Evolutionary conservation across 2,113 vertebrate species (phyloP).

Genomic region (Gasterosteus aculeatus): DNA sequence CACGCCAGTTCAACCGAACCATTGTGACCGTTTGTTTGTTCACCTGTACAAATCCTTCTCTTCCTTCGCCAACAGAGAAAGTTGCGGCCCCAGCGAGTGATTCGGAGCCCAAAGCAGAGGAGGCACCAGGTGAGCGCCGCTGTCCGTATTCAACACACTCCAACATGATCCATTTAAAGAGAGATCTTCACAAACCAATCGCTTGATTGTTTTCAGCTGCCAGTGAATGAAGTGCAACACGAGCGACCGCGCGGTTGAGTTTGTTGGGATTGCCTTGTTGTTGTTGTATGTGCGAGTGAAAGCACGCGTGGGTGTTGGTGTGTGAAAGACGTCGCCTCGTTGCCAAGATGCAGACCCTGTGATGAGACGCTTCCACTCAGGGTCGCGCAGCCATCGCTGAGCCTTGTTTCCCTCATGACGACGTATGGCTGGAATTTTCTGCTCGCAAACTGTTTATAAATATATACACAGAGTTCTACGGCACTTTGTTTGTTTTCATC

Average conservation of each 20-base stretch:
- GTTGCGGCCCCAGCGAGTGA: constrained; percentile 37
- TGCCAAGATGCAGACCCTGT: constrained; percentile 77
- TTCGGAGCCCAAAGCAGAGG: constrained; percentile 51
- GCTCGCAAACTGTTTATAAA: constrained; percentile 34
- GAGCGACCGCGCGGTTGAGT: constrained; percentile 22
- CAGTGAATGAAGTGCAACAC: constrained; percentile 49
- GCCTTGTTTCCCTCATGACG: constrained; percentile 53
- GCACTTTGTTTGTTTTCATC: constrained; percentile 39
- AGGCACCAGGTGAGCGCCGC: constrained; percentile 52
- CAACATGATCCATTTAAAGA: background rate
- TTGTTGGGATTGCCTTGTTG: constrained; percentile 17
- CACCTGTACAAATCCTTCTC: background rate
- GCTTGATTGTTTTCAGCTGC: constrained; percentile 61
- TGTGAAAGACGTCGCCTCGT: constrained; percentile 55
- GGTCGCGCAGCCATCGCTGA: constrained; percentile 64
- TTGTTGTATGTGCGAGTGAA: constrained; percentile 30
- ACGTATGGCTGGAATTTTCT: constrained; percentile 33
- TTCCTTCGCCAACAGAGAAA: constrained; percentile 23
- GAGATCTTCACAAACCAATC: background rate
- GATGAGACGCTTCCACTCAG: constrained; percentile 39
- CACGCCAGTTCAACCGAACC: background rate
- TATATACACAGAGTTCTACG: constrained; percentile 4
- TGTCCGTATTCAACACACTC: background rate
- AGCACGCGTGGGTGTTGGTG: constrained; percentile 10
- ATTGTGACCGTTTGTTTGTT: background rate